Conservation (phyloP, 2,888 invertebrate genomes). For the Dendrolimus pini region DNA sequence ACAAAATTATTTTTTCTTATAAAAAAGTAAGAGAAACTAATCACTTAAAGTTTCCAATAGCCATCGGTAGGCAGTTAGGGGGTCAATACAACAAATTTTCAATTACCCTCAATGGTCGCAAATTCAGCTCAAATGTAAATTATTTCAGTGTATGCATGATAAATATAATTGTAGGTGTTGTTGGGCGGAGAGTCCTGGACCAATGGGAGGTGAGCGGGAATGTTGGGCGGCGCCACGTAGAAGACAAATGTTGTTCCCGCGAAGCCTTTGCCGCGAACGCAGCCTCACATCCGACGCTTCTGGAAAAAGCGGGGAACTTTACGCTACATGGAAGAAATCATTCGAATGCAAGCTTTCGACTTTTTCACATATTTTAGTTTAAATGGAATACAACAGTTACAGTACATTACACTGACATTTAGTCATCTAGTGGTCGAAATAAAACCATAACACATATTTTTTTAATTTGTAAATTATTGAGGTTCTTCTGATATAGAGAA, state of each 20-base stretch:
- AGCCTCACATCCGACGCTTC: slow-evolving; percentile 21
- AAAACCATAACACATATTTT: too few relatives aligned
- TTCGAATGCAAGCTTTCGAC: too few relatives aligned
- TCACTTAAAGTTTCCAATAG: slow-evolving; percentile 43
- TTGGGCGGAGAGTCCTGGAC: slow-evolving; percentile 53
- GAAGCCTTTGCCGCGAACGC: slow-evolving; percentile 61
- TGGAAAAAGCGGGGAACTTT: slow-evolving; percentile 8
- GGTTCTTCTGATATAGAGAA: too few relatives aligned
- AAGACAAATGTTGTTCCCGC: slow-evolving; percentile 69
- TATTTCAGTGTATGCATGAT: slow-evolving; percentile 73
- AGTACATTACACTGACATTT: too few relatives aligned
- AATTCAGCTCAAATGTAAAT: slow-evolving; percentile 76
- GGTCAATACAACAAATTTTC: slow-evolving; percentile 76
- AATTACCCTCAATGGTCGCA: slow-evolving; percentile 72
- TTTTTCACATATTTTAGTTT: too few relatives aligned
- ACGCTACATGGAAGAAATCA: background rate
- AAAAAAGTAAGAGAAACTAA: slow-evolving; percentile 33
- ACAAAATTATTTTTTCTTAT: too few relatives aligned
- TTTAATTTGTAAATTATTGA: too few relatives aligned
- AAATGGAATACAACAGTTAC: too few relatives aligned
- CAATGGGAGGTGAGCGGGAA: slow-evolving; percentile 46
- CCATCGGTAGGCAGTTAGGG: slow-evolving; percentile 50
- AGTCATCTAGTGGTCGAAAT: too few relatives aligned
- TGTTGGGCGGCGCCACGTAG: slow-evolving; percentile 56
- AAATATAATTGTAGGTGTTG: slow-evolving; percentile 73